phyloP scores from a whole-genome alignment of 2,888 invertebrate genomes.

The Heteromyza rotundicornis region DNA sequence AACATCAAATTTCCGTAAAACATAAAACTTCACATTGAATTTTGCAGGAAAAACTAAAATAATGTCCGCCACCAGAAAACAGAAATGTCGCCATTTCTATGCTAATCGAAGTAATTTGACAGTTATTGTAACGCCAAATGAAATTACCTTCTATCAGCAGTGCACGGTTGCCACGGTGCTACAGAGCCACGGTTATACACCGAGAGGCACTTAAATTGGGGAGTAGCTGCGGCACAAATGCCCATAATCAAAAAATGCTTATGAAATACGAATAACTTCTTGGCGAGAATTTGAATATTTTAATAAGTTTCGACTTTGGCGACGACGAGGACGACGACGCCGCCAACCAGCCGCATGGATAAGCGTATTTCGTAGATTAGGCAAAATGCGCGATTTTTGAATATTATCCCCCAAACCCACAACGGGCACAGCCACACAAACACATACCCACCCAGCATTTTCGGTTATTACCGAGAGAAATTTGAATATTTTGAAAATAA shows the following conservation, averaged over 20 bases:
- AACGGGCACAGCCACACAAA: not conserved
- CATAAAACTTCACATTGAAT: slow-evolving; percentile 10
- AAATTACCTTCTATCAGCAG: slow-evolving; percentile 32
- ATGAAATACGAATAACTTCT: slow-evolving; percentile 34
- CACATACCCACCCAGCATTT: slow-evolving; percentile 26
- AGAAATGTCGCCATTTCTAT: slow-evolving; percentile 43
- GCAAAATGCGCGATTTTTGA: slow-evolving; percentile 22
- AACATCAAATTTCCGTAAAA: slow-evolving; percentile 17
- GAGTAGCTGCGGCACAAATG: not conserved
- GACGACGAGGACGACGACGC: slow-evolving; percentile 1
- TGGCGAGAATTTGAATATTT: slow-evolving; percentile 31
- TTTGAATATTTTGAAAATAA: slow-evolving; percentile 59
- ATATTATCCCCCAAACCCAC: slow-evolving; percentile 2
- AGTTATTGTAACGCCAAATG: slow-evolving; percentile 38
- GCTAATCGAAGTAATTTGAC: slow-evolving; percentile 50
- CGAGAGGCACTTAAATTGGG: not conserved
- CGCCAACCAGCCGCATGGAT: too few species aligned
- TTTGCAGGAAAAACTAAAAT: not conserved
- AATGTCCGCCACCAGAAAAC: slow-evolving; percentile 17
- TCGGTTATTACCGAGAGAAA: slow-evolving; percentile 55
- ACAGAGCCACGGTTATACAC: too few species aligned
- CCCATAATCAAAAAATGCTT: slow-evolving; percentile 36
- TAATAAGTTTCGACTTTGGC: slow-evolving; percentile 24
- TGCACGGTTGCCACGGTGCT: slow-evolving; percentile 15
- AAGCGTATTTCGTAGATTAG: slow-evolving; percentile 20